Evolutionary conservation across 2,113 vertebrate species (phyloP).

Genomic region (Myrmecobius fasciatus): DNA sequence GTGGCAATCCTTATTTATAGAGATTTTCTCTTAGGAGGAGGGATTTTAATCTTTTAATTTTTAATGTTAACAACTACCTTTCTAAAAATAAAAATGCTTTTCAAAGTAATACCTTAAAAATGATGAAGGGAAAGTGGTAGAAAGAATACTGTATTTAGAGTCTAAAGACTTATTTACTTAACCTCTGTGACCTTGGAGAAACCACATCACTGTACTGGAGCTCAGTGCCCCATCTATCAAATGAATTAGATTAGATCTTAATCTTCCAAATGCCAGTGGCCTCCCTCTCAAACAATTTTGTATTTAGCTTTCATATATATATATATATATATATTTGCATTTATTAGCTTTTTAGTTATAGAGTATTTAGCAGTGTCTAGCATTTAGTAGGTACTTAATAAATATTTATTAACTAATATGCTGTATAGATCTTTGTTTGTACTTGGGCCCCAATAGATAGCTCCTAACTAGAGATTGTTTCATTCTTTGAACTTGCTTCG

Average conservation of each 20-base stretch:
- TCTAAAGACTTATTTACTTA: background rate
- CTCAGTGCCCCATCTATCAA: background rate
- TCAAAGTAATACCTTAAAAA: background rate
- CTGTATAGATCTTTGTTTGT: background rate
- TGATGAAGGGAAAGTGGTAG: background rate
- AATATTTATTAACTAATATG: background rate
- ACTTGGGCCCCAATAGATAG: background rate
- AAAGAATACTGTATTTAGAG: background rate
- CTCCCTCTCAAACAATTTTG: background rate
- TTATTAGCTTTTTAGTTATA: background rate
- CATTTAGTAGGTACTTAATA: background rate
- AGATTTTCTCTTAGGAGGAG: background rate
- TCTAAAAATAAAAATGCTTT: background rate
- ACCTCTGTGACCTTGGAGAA: background rate
- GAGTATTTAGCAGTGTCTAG: background rate
- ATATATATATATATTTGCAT: background rate
- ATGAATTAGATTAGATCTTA: background rate
- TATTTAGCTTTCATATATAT: background rate
- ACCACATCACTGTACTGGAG: background rate
- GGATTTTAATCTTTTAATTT: conserved; percentile 46
- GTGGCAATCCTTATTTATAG: background rate
- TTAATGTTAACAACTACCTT: conserved; percentile 22
- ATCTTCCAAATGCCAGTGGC: background rate
- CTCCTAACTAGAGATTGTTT: background rate
- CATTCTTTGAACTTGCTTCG: background rate